Base-by-base conservation (phyloP, 2,113 vertebrate genomes). In the Eublepharis macularius region DNA sequence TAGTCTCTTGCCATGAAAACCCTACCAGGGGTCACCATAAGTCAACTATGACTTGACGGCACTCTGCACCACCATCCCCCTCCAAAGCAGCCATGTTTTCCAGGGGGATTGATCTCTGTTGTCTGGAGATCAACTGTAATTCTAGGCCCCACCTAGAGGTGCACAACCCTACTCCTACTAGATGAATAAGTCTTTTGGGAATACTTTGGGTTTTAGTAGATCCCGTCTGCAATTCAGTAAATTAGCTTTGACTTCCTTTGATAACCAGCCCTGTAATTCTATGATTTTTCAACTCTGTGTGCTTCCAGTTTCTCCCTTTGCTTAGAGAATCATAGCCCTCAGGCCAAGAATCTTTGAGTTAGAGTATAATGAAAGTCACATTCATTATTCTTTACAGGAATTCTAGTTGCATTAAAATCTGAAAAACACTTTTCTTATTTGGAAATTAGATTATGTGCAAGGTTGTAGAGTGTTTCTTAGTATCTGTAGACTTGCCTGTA, bases 391-490 rank as follows among this genome's bases (percentile, higher is more conserved):
- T 79, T 57, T 79, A 72, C 29, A 79, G 76, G 49, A 79, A 79
- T 60, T 79, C 29, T 57, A 32, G 32, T 72, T 85, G 39, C 39
- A 78, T 72, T 85, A 79, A 65, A 79, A 43, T 57, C 14, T 66
- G 60, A 68, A 69, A 65, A 47, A 69, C 49, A 51, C 16, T 29
- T 21, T 36, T 51, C 68, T 77, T 69, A 84, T 77, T 77, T 78
- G 63, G 65, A 84, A 84, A 85, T 79, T 60, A 85, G 87, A 47
- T 69, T 80, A 45, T n/a, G n/a, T 76, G 36, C 77, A 86, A 83
- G 79, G 87, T 84, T 89, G 57, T 84, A 73, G 41, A 72, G n/a
- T 69, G 36, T 78, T 86, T 85, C 90, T 76, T 84, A 72, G 81
- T 79, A 79, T 39, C 9, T 51, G 51, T 68, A 85, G 76, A 39